Evolutionary conservation across 1,140 invertebrate species (phyloP).

Genomic region (Physella acuta): DNA sequence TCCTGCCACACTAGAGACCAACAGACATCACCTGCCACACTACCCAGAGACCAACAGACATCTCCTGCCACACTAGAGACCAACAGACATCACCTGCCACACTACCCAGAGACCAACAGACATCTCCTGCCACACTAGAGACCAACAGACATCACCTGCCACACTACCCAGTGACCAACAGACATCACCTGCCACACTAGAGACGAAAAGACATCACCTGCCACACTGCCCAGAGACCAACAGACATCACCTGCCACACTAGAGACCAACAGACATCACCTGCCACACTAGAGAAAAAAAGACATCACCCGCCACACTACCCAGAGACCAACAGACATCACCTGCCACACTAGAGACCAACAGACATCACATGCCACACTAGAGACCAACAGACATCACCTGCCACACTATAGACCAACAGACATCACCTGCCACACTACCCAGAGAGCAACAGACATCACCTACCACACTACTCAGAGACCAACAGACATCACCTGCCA

Average conservation of each 20-base stretch:
- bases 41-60: background rate
- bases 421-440: background rate
- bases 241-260: background rate
- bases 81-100: background rate
- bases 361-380: background rate
- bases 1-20: background rate
- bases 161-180: background rate
- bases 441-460: background rate
- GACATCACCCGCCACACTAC: background rate
- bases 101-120: background rate
- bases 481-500: background rate
- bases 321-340: background rate
- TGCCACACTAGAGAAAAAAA: background rate
- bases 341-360: background rate
- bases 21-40: background rate
- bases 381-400: background rate
- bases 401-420: background rate
- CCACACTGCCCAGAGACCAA: background rate
- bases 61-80: background rate
- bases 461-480: background rate
- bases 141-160: background rate
- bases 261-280: background rate
- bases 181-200: background rate
- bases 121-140: background rate
- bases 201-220: background rate